Evolutionary conservation across 1,140 invertebrate genomes (phyloP).

Genomic region (Gryllus bimaculatus): DNA sequence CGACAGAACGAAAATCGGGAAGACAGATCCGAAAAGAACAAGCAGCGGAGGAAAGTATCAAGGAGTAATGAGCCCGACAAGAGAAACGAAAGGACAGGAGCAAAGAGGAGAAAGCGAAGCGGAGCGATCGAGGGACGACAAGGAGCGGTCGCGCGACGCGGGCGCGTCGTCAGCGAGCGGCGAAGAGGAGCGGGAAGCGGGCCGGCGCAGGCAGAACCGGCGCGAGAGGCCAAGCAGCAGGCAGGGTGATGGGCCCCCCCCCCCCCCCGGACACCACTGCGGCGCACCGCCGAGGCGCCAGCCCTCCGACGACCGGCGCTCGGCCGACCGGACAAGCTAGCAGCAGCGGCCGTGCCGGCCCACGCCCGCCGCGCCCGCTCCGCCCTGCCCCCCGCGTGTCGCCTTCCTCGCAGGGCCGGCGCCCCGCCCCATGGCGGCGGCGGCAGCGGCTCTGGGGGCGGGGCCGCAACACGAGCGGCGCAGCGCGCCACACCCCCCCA

Average conservation of each 20-base stretch:
- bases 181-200: not conserved
- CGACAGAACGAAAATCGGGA: constrained; percentile 7
- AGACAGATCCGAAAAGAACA: not conserved
- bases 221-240: not conserved
- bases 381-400: not conserved
- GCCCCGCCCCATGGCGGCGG: not conserved
- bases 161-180: too few species aligned
- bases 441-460: not conserved
- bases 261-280: constrained; percentile 18
- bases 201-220: not conserved
- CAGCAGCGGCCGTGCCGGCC: not conserved
- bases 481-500: not conserved
- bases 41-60: not conserved
- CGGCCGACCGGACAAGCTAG: constrained; percentile 18
- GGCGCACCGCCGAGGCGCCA: constrained; percentile 7
- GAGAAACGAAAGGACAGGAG: not conserved
- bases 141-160: too few species aligned
- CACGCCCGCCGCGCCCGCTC: not conserved
- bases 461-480: not conserved
- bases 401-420: too few species aligned
- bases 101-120: constrained; percentile 6
- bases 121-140: not conserved
- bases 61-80: not conserved
- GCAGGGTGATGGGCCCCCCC: not conserved
- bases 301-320: constrained; percentile 16